These are phyloP conservation scores for Tragelaphus buxtoni DNA, from an alignment of 2,113 vertebrate genomes.

Conservation along the genomic window DNA sequence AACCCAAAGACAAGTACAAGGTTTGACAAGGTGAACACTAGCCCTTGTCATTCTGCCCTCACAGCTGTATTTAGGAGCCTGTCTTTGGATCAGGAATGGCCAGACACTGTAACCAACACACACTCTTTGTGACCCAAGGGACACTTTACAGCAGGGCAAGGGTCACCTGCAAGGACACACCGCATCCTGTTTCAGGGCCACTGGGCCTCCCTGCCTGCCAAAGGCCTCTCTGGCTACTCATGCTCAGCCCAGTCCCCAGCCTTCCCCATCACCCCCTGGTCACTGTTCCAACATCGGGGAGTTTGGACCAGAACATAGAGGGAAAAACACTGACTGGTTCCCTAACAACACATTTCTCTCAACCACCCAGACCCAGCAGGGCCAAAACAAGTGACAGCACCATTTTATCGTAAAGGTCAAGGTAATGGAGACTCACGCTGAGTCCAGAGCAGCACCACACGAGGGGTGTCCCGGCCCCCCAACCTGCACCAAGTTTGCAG, in stretches of 20 bases:
- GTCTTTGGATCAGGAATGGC: neutral
- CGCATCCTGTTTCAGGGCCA: neutral
- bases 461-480: too few species aligned
- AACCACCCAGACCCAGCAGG: neutral
- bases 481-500: too few species aligned
- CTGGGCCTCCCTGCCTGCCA: too few species aligned
- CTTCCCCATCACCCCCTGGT: too few species aligned
- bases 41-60: neutral
- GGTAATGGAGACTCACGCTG: neutral
- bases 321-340: neutral
- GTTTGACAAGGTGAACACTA: neutral
- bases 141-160: neutral
- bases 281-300: neutral
- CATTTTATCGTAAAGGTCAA: neutral
- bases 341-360: neutral
- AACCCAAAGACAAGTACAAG: neutral
- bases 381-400: neutral
- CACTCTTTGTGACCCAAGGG: neutral
- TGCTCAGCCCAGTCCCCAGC: too few species aligned
- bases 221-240: neutral
- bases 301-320: neutral
- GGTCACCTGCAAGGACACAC: neutral
- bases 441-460: neutral
- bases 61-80: neutral
- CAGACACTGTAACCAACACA: too few species aligned